Evolutionary conservation across 2,888 invertebrate genomes (phyloP).

Genomic region (Conchocele bisecta): DNA sequence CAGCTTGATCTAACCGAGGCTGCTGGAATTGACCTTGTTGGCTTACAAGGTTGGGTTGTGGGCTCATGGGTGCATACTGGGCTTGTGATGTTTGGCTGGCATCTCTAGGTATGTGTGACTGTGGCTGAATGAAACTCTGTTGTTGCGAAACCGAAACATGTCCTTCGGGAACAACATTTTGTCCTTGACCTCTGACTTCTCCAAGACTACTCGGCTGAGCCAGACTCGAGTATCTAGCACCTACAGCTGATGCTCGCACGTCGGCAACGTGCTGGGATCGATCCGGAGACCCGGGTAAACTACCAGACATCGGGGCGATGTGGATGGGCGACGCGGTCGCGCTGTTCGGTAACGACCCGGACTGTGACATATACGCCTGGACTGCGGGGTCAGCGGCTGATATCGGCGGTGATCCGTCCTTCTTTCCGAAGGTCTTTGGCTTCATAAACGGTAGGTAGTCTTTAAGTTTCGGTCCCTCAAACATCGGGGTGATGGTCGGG

Average conservation of each 20-base stretch:
- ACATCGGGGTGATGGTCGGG: slow-evolving; percentile 56
- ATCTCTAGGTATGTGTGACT: too few species aligned
- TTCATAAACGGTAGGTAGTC: slow-evolving; percentile 93
- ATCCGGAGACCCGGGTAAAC: slow-evolving; percentile 56
- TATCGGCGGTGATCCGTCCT: slow-evolving; percentile 54
- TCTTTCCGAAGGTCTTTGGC: slow-evolving; percentile 80
- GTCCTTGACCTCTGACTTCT: too few species aligned
- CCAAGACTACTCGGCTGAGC: too few species aligned
- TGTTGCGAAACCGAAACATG: too few species aligned
- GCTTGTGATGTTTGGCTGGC: too few species aligned
- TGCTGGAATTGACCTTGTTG: too few species aligned
- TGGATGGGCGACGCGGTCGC: slow-evolving; percentile 61
- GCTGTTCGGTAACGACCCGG: slow-evolving; percentile 58
- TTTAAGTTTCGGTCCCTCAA: slow-evolving; percentile 89
- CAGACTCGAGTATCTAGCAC: too few species aligned
- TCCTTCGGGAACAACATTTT: too few species aligned
- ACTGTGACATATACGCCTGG: slow-evolving; percentile 39
- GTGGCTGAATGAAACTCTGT: too few species aligned
- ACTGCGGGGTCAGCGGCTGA: slow-evolving; percentile 39
- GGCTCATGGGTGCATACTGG: background rate
- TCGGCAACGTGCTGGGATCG: slow-evolving; percentile 46
- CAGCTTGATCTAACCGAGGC: too few species aligned
- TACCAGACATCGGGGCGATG: slow-evolving; percentile 44
- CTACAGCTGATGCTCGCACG: too few species aligned
- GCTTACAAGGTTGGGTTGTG: background rate